Base-by-base conservation (phyloP, 2,888 invertebrate genomes). In the Orthonychiurus folsomi region DNA sequence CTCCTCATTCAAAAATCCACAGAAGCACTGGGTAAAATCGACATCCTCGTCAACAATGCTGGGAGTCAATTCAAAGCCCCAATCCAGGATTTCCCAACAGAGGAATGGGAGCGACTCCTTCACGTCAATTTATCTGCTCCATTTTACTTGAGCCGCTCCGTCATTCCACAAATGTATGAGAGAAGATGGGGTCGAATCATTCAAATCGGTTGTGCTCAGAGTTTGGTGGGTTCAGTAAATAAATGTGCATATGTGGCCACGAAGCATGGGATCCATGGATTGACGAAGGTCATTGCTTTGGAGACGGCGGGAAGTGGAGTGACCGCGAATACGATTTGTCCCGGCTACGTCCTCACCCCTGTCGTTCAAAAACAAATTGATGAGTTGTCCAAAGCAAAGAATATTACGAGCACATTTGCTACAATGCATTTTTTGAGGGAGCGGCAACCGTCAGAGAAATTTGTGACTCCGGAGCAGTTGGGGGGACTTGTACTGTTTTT, bases 291-390 rank as follows among this genome's bases (percentile, higher is more conserved):
- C 3, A 73, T 75, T 21, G 76, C 76, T 2, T 57, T 76, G 56
- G 76, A 76, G 62, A 67, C 71, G 1, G 75, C 75, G 20, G 69
- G 73, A 12, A 63, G 63, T 37, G 75, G 75, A 1, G 70, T 76
- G 12, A 76, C 76, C 1, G 73, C 73, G 62, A 76, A 76, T 62
- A 73, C 74, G n/a, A 73, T 76, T 18, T 76, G 76, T 62, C 76
- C 76, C 5, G 76, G 75, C 1, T 76, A 66, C 74, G 64, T 64
- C 1, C 62, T 62, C 56, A 75, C 76, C 12, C 69, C 69, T 1
- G 25, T 70, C 37, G 65, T 70, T 1, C 59, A 69, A 47, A 55
- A 60, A 26, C 69, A 69, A 60, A 69, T 69, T 47, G 66, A 64
- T n/a, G 61, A 37, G 24, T 64, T 67, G 27, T 52, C 67, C 1